phyloP scores from a whole-genome alignment of 2,797 vertebrate genomes.

The Schizothorax lantsangensis region DNA sequence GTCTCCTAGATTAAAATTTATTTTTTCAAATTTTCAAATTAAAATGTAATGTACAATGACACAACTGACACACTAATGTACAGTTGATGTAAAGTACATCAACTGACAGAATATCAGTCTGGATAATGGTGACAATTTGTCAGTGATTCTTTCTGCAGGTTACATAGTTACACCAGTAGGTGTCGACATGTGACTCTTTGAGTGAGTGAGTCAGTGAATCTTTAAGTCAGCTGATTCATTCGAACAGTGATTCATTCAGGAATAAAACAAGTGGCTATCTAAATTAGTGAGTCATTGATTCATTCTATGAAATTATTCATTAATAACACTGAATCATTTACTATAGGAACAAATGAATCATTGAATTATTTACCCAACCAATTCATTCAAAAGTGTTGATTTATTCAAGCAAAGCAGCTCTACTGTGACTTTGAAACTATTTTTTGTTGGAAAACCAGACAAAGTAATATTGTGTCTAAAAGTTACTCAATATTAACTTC shows the following conservation, averaged over 20 bases:
- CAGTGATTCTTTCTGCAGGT: not conserved
- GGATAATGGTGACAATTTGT: not conserved
- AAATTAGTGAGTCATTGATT: not conserved
- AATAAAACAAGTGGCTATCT: not conserved
- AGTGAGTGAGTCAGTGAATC: not conserved
- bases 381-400: not conserved
- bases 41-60: not conserved
- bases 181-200: not conserved
- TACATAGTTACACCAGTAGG: not conserved
- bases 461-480: not conserved
- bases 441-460: not conserved
- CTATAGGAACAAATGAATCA: not conserved
- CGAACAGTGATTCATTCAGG: not conserved
- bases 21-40: not conserved
- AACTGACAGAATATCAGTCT: not conserved
- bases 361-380: not conserved
- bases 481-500: not conserved
- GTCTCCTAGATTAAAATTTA: not conserved
- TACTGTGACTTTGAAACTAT: not conserved
- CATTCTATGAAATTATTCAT: not conserved
- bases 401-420: not conserved
- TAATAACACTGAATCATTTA: not conserved
- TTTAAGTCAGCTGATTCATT: not conserved
- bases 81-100: not conserved
- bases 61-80: not conserved